A percentile compares a stretch with the other conserved stretches of the same genome.
Evolutionary conservation across 2,797 vertebrate genomes (phyloP).

Genomic region (Chaenodraco wilsoni): DNA sequence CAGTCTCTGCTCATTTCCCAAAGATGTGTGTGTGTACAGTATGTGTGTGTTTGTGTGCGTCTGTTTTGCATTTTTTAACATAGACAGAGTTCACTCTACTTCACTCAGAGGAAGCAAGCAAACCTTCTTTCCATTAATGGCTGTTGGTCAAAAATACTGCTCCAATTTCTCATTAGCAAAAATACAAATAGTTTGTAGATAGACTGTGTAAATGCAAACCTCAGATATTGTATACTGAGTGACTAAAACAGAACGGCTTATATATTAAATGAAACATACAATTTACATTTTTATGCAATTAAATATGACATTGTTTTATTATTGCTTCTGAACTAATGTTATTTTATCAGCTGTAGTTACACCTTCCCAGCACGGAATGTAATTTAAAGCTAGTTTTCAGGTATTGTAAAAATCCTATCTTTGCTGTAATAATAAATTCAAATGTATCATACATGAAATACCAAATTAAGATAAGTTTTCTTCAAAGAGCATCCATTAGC

Average conservation of each 20-base stretch:
- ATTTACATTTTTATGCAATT: slow-evolving; percentile 19
- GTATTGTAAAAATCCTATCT: slow-evolving; percentile 4
- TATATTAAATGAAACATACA: slow-evolving; percentile 17
- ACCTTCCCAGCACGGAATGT: not conserved
- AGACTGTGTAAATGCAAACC: not conserved
- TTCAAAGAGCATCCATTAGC: slow-evolving; percentile 24
- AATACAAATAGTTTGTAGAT: not conserved
- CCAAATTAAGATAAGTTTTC: slow-evolving; percentile 11
- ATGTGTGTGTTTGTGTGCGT: not conserved
- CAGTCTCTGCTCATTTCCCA: slow-evolving; percentile 9
- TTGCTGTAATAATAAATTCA: slow-evolving; percentile 3
- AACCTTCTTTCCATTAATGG: not conserved
- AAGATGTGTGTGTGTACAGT: not conserved
- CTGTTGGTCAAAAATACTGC: not conserved
- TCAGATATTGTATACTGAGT: not conserved
- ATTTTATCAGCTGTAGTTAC: slow-evolving; percentile 32
- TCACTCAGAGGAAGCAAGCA: not conserved
- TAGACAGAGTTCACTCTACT: not conserved
- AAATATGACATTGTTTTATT: slow-evolving; percentile 41
- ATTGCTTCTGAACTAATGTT: slow-evolving; percentile 18
- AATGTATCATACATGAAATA: not conserved
- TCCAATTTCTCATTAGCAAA: not conserved
- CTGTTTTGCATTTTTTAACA: not conserved
- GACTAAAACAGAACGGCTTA: not conserved
- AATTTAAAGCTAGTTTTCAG: slow-evolving; percentile 3